Evolutionary conservation across 2,797 vertebrate genomes (phyloP).

Genomic region (Cryptoprocta ferox): DNA sequence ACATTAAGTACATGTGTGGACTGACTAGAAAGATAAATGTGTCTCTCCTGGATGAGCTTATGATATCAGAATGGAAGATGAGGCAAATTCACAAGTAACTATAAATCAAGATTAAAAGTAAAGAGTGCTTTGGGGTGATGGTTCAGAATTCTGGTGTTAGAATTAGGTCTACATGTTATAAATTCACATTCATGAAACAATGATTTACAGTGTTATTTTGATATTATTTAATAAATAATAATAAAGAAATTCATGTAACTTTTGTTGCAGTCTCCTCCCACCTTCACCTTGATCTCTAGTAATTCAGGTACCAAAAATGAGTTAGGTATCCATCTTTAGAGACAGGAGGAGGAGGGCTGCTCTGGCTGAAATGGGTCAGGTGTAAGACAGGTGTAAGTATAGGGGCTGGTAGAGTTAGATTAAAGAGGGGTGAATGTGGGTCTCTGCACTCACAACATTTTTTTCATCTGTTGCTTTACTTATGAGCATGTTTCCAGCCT

Average conservation of each 20-base stretch:
- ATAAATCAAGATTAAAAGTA: conserved; percentile 12
- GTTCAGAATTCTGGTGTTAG: background rate
- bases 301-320: background rate
- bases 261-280: background rate
- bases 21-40: background rate
- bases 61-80: background rate
- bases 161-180: conserved; percentile 1
- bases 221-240: conserved; percentile 44
- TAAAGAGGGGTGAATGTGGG: background rate
- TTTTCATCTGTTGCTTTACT: background rate
- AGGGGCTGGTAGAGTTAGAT: background rate
- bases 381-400: background rate
- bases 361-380: background rate
- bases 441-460: background rate
- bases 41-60: background rate
- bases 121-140: background rate
- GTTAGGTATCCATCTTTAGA: background rate
- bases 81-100: conserved; percentile 35
- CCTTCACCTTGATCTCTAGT: background rate
- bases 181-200: background rate
- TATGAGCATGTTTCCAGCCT: background rate
- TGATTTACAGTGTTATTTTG: conserved; percentile 31
- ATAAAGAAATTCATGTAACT: background rate
- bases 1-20: background rate
- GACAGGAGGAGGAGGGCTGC: background rate